These are phyloP conservation scores for Ophion ellenae DNA, from an alignment of 2,888 invertebrate species.

Conservation along the genomic window DNA sequence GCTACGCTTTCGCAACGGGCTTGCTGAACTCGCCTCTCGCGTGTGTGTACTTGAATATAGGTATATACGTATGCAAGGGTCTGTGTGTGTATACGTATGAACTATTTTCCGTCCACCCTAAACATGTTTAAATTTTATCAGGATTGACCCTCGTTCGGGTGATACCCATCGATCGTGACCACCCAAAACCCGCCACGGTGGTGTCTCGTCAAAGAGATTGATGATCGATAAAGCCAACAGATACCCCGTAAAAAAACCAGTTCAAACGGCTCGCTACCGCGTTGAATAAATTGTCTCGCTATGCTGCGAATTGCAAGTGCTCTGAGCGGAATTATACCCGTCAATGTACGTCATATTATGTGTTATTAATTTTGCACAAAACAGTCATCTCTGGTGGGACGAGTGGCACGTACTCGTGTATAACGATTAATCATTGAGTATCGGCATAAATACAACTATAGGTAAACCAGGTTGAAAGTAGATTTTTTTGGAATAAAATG, in stretches of 20 bases:
- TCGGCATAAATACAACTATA: no score
- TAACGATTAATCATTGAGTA: no score
- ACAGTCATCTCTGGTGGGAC: no score
- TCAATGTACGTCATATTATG: no score
- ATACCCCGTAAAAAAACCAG: background rate
- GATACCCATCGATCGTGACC: conserved; percentile 56
- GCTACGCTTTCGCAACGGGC: conserved; percentile 50
- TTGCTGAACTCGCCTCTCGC: conserved; percentile 34
- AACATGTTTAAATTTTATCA: conserved; percentile 54
- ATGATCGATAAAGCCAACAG: conserved; percentile 3
- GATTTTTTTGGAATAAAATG: no score
- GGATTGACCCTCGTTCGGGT: conserved; percentile 42
- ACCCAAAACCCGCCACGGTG: conserved; percentile 40
- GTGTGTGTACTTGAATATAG: background rate
- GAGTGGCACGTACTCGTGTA: no score
- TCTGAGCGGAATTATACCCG: no score
- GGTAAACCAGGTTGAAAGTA: no score
- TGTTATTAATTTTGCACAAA: no score
- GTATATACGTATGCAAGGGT: background rate
- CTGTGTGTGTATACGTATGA: background rate
- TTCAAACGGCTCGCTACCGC: background rate
- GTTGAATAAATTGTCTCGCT: background rate
- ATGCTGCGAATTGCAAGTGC: no score
- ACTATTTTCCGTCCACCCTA: conserved; percentile 41
- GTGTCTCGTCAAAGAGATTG: conserved; percentile 21